phyloP scores from a whole-genome alignment of 2,113 vertebrate genomes.

The Seriola rivoliana region DNA sequence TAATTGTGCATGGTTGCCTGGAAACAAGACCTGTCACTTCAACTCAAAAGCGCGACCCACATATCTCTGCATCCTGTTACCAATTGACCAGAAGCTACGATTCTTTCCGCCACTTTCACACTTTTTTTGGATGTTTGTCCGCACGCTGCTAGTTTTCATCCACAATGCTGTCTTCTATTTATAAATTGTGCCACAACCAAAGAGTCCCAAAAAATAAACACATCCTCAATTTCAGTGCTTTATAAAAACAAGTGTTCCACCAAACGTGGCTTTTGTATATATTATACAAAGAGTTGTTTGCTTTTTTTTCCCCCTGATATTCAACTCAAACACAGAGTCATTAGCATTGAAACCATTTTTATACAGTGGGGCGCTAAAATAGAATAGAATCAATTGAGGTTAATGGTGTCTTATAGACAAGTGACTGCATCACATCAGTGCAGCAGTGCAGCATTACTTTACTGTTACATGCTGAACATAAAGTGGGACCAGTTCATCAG shows the following conservation, averaged over 20 bases:
- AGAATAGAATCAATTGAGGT: conserved; percentile 9
- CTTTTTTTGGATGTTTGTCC: no score
- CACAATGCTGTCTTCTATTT: no score
- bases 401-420: conserved; percentile 13
- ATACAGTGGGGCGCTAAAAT: neutral
- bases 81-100: no score
- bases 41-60: no score
- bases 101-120: no score
- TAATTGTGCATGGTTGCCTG: no score
- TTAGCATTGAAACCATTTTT: neutral
- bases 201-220: neutral
- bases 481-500: conserved; percentile 36
- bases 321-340: neutral
- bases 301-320: no score
- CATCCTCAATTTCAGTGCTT: neutral
- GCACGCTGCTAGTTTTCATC: no score
- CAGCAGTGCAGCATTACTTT: conserved; percentile 23
- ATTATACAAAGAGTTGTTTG: neutral
- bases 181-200: no score
- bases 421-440: conserved; percentile 18
- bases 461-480: conserved; percentile 28
- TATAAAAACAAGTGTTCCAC: neutral
- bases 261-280: neutral
- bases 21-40: no score
- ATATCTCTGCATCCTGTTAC: no score